Conservation (phyloP, 1,140 invertebrate genomes). For the Eciton burchellii region DNA sequence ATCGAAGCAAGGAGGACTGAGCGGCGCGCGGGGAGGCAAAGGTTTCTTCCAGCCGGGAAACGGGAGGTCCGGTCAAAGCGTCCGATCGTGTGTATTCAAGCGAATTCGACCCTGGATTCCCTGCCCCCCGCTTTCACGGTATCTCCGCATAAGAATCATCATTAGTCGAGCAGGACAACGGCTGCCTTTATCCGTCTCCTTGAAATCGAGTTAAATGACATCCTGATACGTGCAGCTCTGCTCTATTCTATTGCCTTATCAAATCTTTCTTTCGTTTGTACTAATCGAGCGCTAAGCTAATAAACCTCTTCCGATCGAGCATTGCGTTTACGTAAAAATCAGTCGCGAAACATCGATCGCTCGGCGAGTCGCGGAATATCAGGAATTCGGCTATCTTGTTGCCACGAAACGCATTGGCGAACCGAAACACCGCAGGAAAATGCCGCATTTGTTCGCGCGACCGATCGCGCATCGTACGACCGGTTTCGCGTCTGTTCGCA, state of each 20-base stretch:
- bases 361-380: conserved; percentile 12
- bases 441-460: conserved; percentile 35
- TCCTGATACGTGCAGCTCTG: not conserved
- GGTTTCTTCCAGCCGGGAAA: conserved; percentile 59
- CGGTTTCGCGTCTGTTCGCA: conserved; percentile 41
- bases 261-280: too few relatives aligned
- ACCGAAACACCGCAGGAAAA: conserved; percentile 73
- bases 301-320: not conserved
- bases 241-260: too few relatives aligned
- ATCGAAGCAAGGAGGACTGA: conserved; percentile 33
- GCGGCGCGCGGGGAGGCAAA: conserved; percentile 58
- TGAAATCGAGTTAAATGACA: conserved; percentile 5
- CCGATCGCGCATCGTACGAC: conserved; percentile 26
- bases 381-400: conserved; percentile 72
- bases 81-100: conserved; percentile 70
- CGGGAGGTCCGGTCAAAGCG: conserved; percentile 71
- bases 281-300: too few relatives aligned
- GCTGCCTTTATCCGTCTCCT: not conserved
- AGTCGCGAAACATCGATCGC: conserved; percentile 20
- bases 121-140: conserved; percentile 33
- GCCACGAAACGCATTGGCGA: conserved; percentile 62
- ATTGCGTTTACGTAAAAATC: not conserved
- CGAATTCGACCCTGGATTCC: conserved; percentile 50
- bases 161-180: conserved; percentile 37
- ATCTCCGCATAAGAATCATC: conserved; percentile 47